Evolutionary conservation across 2,797 vertebrate species (phyloP).

Genomic region (Epinephelus malabaricus): DNA sequence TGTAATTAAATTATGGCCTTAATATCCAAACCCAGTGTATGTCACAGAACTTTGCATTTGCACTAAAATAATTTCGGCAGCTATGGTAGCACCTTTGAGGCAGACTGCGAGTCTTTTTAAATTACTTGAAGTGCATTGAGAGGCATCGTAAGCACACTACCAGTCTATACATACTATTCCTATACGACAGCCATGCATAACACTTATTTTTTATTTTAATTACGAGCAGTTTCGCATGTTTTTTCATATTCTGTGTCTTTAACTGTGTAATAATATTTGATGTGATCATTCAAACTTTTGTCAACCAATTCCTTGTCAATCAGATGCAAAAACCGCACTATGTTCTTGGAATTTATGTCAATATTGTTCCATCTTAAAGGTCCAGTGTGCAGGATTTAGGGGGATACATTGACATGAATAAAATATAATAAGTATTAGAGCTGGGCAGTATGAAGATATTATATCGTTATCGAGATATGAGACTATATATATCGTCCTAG

Average conservation of each 20-base stretch:
- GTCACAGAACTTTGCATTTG: conserved; percentile 58
- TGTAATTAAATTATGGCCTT: conserved; percentile 62
- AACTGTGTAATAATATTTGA: conserved; percentile 15
- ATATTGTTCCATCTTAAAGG: no score
- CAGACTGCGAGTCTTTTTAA: conserved; percentile 14
- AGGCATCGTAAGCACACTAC: conserved; percentile 32
- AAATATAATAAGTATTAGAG: no score
- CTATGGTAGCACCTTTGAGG: conserved; percentile 52
- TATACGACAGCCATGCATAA: conserved; percentile 4
- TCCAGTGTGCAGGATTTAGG: no score
- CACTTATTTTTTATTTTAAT: conserved; percentile 4
- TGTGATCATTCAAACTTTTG: conserved; percentile 1
- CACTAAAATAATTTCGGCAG: conserved; percentile 71
- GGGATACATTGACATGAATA: no score
- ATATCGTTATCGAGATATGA: no score
- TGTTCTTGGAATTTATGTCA: no score
- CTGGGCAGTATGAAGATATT: no score
- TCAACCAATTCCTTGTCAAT: no score
- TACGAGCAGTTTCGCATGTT: not conserved
- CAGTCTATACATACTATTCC: not conserved
- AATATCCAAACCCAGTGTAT: conserved; percentile 45
- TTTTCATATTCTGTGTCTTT: conserved; percentile 34
- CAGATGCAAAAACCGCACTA: no score
- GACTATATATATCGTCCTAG: no score
- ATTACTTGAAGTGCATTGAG: conserved; percentile 35